phyloP scores from a whole-genome alignment of 2,797 vertebrate species.

The Gallinago nigripennis region DNA sequence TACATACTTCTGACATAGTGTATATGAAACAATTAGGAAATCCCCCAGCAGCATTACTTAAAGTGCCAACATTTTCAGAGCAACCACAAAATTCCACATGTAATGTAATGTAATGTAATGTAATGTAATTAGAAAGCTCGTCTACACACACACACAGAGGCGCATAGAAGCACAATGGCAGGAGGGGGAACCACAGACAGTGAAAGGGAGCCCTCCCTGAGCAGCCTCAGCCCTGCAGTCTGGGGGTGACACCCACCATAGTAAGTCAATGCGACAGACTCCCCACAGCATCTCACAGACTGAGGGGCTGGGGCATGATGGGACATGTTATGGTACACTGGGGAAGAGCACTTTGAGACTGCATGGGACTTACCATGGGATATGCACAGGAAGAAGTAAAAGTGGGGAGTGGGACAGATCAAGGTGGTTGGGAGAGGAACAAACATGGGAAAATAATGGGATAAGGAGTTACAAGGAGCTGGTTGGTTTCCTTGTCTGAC shows the following conservation, averaged over 20 bases:
- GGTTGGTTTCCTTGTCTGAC: rapidly evolving
- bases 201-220: neutral
- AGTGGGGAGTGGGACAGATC: neutral
- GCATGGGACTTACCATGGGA: neutral
- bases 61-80: neutral
- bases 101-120: neutral
- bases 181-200: neutral
- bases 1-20: neutral
- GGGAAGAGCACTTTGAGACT: neutral
- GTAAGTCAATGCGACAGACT: neutral
- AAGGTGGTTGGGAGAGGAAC: neutral
- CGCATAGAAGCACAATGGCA: neutral
- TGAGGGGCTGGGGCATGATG: neutral
- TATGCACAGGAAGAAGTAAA: neutral
- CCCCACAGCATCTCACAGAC: neutral
- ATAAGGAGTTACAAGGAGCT: neutral
- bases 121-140: neutral
- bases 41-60: neutral
- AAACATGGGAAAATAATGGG: neutral
- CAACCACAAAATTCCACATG: neutral
- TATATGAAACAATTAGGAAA: neutral
- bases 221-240: neutral
- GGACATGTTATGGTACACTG: rapidly evolving
- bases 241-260: no score
- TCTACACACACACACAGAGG: neutral